A percentile compares a stretch with the other conserved stretches of the same genome.
phyloP scores from a whole-genome alignment of 1,140 invertebrate genomes.

The Drosophila neocordata region DNA sequence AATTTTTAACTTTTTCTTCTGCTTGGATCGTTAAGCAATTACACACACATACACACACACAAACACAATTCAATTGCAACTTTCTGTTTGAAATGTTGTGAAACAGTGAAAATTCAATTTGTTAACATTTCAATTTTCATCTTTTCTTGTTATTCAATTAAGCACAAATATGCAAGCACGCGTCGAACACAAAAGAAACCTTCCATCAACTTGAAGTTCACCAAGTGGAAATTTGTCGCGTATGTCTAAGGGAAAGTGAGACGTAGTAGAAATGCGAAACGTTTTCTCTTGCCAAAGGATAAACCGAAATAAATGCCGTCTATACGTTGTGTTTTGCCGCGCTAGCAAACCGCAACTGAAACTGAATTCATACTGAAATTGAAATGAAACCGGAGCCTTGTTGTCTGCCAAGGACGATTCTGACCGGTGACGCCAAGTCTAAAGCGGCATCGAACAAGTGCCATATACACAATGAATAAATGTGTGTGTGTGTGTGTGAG shows the following conservation, averaged over 20 bases:
- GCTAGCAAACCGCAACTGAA: constrained; percentile 78
- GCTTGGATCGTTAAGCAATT: constrained; percentile 70
- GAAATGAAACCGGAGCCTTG: constrained; percentile 27
- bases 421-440: constrained; percentile 60
- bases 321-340: constrained; percentile 65
- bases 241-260: neutral
- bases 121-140: constrained; percentile 79
- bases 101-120: constrained; percentile 72
- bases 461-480: neutral
- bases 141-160: constrained; percentile 76
- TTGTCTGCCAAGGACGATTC: constrained; percentile 49
- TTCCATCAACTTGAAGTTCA: constrained; percentile 12
- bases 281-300: neutral
- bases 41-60: constrained; percentile 6
- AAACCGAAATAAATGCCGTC: constrained; percentile 26
- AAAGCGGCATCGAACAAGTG: constrained; percentile 48
- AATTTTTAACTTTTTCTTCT: constrained; percentile 56
- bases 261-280: constrained; percentile 17
- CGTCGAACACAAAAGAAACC: constrained; percentile 36
- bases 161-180: constrained; percentile 39
- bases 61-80: constrained; percentile 49
- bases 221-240: constrained; percentile 17
- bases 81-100: constrained; percentile 24
- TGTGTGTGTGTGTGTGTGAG: constrained; percentile 14
- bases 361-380: constrained; percentile 46